Evolutionary conservation across 2,888 invertebrate genomes (phyloP).

Genomic region (Baronia brevicornis): DNA sequence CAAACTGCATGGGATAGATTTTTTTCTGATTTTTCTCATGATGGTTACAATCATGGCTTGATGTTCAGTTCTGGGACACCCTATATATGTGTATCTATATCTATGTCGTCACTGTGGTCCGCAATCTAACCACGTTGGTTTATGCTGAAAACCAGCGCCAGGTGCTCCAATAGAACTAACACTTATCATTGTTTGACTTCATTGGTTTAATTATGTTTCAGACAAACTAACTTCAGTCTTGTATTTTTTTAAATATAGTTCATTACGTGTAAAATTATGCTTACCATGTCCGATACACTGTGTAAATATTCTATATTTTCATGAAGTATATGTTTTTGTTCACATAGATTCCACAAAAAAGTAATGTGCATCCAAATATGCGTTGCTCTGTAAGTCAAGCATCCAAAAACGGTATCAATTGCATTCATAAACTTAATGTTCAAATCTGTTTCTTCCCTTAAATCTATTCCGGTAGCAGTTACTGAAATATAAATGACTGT

Average conservation of each 20-base stretch:
- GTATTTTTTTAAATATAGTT: background rate
- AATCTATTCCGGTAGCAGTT: constrained; percentile 51
- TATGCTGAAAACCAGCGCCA: too few species aligned
- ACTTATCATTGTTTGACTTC: too few species aligned
- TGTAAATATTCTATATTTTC: constrained; percentile 41
- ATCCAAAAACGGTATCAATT: constrained; percentile 39
- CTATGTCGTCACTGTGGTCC: too few species aligned
- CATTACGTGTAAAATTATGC: too few species aligned
- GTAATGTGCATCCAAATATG: constrained; percentile 47
- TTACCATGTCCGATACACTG: constrained; percentile 46
- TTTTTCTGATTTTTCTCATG: too few species aligned
- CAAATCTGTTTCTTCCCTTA: constrained; percentile 37
- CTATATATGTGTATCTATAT: too few species aligned
- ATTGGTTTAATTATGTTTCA: background rate
- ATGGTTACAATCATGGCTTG: too few species aligned
- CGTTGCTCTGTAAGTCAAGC: constrained; percentile 44
- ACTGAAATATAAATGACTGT: constrained; percentile 28
- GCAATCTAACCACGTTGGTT: too few species aligned
- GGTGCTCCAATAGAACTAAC: too few species aligned
- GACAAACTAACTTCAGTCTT: background rate
- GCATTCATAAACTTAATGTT: constrained; percentile 47
- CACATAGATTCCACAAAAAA: constrained; percentile 36
- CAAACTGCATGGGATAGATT: too few species aligned
- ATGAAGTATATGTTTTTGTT: constrained; percentile 43
- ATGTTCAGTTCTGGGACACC: too few species aligned